Evolutionary conservation across 23 tunicate species (phyloP).

Genomic region (Trididemnum clinides): DNA sequence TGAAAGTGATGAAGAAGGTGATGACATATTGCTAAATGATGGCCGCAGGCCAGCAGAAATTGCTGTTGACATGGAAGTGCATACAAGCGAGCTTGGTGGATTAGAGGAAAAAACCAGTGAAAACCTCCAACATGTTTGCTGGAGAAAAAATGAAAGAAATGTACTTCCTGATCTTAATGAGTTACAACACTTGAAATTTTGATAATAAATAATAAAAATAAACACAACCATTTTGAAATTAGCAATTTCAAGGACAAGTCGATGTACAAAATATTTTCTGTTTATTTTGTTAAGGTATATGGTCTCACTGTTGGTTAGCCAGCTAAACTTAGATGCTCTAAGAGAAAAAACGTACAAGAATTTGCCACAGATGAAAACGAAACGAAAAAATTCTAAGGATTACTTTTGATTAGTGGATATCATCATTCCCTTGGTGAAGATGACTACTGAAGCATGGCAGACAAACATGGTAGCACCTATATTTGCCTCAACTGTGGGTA

Average conservation of each 20-base stretch:
- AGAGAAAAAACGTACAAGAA: not conserved
- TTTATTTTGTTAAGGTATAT: not conserved
- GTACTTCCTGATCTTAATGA: not conserved
- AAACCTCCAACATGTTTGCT: not conserved
- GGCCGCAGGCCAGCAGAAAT: not conserved
- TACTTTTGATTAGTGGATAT: not conserved
- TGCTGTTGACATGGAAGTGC: not conserved
- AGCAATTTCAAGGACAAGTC: not conserved
- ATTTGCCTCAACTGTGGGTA: not conserved
- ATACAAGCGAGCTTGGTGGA: not conserved
- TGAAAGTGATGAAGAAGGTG: not conserved
- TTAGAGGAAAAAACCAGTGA: not conserved
- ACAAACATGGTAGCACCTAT: not conserved
- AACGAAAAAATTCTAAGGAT: not conserved
- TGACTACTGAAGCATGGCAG: not conserved
- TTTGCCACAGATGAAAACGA: not conserved
- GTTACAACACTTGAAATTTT: no score
- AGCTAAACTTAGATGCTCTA: not conserved
- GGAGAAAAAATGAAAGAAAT: not conserved
- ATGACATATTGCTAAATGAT: not conserved
- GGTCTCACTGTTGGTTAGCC: not conserved
- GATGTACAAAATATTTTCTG: not conserved
- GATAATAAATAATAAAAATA: no score
- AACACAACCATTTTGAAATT: not conserved
- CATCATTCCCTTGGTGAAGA: not conserved